Base-by-base conservation (phyloP, 2,113 vertebrate species). In the Oceanodroma tethys region DNA sequence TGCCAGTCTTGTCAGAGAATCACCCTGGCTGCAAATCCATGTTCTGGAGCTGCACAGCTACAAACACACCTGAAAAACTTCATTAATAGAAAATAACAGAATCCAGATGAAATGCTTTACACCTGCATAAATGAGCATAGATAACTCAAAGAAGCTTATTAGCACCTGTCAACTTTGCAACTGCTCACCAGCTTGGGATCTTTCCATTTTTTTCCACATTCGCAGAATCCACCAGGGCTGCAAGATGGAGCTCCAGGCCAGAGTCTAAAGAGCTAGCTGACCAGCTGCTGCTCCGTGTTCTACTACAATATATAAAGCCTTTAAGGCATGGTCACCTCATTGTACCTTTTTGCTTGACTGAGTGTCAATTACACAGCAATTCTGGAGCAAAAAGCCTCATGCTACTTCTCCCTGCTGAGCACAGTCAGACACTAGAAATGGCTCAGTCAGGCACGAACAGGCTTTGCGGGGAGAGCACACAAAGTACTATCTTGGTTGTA, bases 221-320 rank as follows among this genome's bases (percentile, higher is more conserved):
- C 22, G 63, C 76, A 91, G 62, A 89, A 53, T 53, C 18, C n/a
- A 48, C 2, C 32, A 81, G 22, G 30, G 47, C 32, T 81, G 53
- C 32, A 43, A 86, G 81, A 58, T 0, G 2, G 13, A 89, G 29
- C 91, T 59, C 32, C 32, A 56, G 42, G 30, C 12, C 72, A 52
- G 42, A 50, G 42, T 8, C 19, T 53, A 76, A 65, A 88, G 38
- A 70, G 38, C 60, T 6, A 16, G 32, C 50, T 18, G 50, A 81
- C 43, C 38, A 85, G 42, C 6, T 13, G 47, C 50, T 34, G 59
- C 60, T 60, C 84, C 34, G 59, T 21, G 17, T 50, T 65, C 78
- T 47, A 16, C 26, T 20, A 29, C 34, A 12, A 30, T 1, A 4
- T 0, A 1, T 4, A 48, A 74, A 87, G n/a, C 47, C 2, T 2